Evolutionary conservation across 2,797 vertebrate genomes (phyloP), one percentile per base, ranked within the genome.

Genomic region (Amblyopsis hoosieri): DNA sequence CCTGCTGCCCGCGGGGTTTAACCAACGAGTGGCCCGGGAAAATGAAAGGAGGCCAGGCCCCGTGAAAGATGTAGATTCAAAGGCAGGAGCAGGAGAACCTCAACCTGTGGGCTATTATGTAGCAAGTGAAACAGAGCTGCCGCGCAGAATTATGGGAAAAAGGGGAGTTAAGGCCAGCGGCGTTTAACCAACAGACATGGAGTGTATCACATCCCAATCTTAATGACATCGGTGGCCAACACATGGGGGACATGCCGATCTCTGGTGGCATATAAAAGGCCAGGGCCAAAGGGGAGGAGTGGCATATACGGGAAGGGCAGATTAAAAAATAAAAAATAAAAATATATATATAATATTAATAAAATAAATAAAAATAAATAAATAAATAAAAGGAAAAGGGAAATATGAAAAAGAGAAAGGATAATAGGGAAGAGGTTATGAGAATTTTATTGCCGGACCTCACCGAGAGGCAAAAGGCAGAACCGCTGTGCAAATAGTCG

Each of bases 401-500:
- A 76, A 54, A 81, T 65, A 77, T 61, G 29, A 78, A 79, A 70
- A 69, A 12, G 75, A 61, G 54, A 76, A 76, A 81, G 77, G 87
- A 82, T 72, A 79, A 86, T 78, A 74, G 75, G 79, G 81, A 76
- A 83, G 86, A 84, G 69, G 9, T 57, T 67, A 45, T 54, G 71
- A 72, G 76, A 76, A 87, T 82, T 85, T 87, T 83, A 86, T 76
- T 85, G 74, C 75, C 62, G 75, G 81, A 80, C 87, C 80, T 81
- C 65, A 58, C 42, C 0, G 56, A 71, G 71, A 87, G 80, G 79
- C 72, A 79, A 69, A 78, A 72, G 72, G 66, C 69, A 75, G 81
- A 72, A 86, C 84, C 90, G 83, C 90, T 88, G 87, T 89, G 87
- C 87, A 93, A 93, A 93, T 90, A 93, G 87, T 92, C 88, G 85